Base-by-base conservation (phyloP, 2,113 vertebrate genomes). In the Pelobates fuscus region DNA sequence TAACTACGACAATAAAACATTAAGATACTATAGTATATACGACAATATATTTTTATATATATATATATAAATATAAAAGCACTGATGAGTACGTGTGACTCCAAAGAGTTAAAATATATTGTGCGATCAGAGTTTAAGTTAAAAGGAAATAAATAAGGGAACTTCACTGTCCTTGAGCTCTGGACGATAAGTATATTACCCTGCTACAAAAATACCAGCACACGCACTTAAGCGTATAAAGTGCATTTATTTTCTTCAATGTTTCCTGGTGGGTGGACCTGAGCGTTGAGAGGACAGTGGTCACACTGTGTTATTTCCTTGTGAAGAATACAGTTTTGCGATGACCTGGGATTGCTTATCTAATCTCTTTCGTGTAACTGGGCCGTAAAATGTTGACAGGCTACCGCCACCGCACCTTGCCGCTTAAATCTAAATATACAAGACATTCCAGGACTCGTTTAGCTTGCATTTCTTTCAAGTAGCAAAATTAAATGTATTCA, bases 161-260 rank as follows among this genome's bases (percentile, higher is more conserved):
- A 63, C 41, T 52, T 72, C 23, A 25, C 8, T 20, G 70, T 72
- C 70, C 70, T 72, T 72, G 70, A 72, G 60, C 70, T 72, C 20
- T 72, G 59, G 70, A 72, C 70, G 57, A 61, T 62, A 17, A 71
- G 25, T 72, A 64, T 63, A 72, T 72, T 54, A 32, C 70, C 70
- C 27, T 15, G 59, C 70, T 72, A 63, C 43, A 72, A 72, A 72
- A 72, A 72, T 72, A 52, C 70, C 70, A 52, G 69, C 60, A 54
- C 37, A 60, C 49, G 44, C 70, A 37, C 6, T 20, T 63, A 27
- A 54, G 59, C 44, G 44, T 63, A 54, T 63, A 64, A 72, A 72
- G 26, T 6, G 26, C 25, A 63, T 63, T 63, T 64, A 72, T 64
- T 72, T 37, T 32, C 25, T 64, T 43, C 30, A 26, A 10, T 37